Evolutionary conservation across 2,113 vertebrate genomes (phyloP).

Genomic region (Psilopogon haemacephalus): DNA sequence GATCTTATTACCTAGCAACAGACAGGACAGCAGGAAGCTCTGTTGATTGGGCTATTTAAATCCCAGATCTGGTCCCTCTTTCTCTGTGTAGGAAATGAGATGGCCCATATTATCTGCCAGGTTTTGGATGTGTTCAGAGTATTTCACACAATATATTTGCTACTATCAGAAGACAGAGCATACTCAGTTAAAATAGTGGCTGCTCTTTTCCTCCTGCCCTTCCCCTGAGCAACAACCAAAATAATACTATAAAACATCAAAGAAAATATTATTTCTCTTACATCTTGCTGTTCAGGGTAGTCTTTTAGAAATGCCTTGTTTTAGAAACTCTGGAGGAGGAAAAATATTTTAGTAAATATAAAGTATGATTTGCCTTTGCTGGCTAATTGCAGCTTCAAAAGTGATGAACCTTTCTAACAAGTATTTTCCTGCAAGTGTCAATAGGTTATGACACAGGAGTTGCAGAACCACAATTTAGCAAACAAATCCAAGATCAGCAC

Average conservation of each 20-base stretch:
- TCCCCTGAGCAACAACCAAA: neutral
- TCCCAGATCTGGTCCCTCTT: neutral
- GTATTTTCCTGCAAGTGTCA: neutral
- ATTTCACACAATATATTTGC: neutral
- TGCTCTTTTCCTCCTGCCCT: neutral
- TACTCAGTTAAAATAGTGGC: neutral
- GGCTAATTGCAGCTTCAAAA: neutral
- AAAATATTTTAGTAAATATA: neutral
- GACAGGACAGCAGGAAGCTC: neutral
- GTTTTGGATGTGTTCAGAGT: neutral
- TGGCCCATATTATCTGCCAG: neutral
- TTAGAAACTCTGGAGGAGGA: neutral
- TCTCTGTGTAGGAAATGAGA: rapidly evolving
- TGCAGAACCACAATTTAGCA: neutral
- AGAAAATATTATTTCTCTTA: neutral
- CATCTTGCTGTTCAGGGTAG: neutral
- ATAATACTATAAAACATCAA: neutral
- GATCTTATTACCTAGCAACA: neutral
- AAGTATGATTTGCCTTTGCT: neutral
- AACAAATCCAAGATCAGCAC: neutral
- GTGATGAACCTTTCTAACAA: neutral
- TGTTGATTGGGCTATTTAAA: neutral
- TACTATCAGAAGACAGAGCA: neutral
- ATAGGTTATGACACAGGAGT: neutral
- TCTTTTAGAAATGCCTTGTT: neutral